Conservation (phyloP, 1,140 invertebrate genomes). For the Choristoneura fumiferana region DNA sequence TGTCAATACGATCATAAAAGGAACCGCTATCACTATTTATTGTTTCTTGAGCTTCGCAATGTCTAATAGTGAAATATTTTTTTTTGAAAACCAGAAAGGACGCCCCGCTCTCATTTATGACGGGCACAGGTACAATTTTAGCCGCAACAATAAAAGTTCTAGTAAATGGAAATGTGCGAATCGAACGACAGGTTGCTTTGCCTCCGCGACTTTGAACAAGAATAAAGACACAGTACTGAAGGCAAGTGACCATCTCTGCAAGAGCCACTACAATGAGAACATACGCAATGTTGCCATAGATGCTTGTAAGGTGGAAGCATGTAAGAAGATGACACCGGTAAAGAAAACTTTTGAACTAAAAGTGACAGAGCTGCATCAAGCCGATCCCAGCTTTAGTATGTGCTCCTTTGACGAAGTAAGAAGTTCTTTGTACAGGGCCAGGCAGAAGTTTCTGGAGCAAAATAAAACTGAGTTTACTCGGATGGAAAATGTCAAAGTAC, state of each 20-base stretch:
- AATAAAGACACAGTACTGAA: neutral
- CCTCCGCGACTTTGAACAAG: neutral
- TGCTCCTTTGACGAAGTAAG: neutral
- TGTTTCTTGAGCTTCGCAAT: neutral
- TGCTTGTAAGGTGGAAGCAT: neutral
- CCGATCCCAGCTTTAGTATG: neutral
- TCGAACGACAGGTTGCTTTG: neutral
- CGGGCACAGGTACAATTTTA: neutral
- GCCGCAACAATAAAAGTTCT: neutral
- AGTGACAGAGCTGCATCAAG: neutral
- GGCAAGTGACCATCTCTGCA: neutral
- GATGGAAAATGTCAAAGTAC: neutral
- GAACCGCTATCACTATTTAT: neutral
- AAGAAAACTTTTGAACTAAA: conserved; percentile 3
- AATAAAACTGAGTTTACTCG: neutral
- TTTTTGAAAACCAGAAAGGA: neutral
- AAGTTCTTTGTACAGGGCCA: neutral
- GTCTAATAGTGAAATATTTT: too few species aligned
- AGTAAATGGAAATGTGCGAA: neutral
- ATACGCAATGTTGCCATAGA: neutral
- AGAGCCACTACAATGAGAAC: neutral
- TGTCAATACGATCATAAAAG: neutral
- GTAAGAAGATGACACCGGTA: neutral
- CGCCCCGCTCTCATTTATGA: too few species aligned
- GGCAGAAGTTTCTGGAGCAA: neutral